A percentile compares a stretch with the other conserved stretches of the same genome.
These are phyloP conservation scores for Strigops habroptila DNA, from an alignment of 2,113 vertebrate species.

Conservation along the genomic window DNA sequence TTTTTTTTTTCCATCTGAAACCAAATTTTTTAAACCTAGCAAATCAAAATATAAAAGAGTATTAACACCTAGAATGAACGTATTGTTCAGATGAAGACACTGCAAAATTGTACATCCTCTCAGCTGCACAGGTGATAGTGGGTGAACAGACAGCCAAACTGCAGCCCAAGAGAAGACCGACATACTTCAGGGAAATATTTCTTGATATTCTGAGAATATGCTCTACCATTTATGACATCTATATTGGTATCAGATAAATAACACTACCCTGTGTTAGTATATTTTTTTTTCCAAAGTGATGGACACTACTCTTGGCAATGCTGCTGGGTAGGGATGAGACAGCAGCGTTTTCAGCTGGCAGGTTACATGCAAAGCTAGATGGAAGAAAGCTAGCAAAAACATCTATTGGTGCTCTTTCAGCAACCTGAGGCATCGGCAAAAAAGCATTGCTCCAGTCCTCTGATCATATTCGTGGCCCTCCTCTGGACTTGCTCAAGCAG, in stretches of 20 bases:
- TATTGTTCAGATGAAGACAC: not conserved
- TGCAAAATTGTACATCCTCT: not conserved
- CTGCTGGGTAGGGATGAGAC: not conserved
- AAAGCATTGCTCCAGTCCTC: not conserved
- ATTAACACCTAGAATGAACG: not conserved
- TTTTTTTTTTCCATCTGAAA: not conserved
- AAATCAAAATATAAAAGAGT: not conserved
- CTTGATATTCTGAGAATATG: not conserved
- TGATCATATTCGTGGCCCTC: not conserved
- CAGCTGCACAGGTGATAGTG: rapidly evolving
- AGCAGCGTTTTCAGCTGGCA: not conserved
- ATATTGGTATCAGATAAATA: not conserved
- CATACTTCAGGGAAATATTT: not conserved
- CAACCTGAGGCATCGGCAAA: not conserved
- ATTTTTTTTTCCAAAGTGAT: not conserved
- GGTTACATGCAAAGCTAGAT: not conserved
- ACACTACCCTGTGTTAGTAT: not conserved
- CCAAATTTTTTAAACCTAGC: not conserved
- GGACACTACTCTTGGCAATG: not conserved
- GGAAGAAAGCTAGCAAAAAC: not conserved
- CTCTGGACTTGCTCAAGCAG: not conserved
- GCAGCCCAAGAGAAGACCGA: rapidly evolving
- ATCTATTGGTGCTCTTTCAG: not conserved
- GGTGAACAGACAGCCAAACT: not conserved
- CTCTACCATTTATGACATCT: not conserved